Conservation (phyloP, 2,888 invertebrate species). For the Orgyia antiqua region DNA sequence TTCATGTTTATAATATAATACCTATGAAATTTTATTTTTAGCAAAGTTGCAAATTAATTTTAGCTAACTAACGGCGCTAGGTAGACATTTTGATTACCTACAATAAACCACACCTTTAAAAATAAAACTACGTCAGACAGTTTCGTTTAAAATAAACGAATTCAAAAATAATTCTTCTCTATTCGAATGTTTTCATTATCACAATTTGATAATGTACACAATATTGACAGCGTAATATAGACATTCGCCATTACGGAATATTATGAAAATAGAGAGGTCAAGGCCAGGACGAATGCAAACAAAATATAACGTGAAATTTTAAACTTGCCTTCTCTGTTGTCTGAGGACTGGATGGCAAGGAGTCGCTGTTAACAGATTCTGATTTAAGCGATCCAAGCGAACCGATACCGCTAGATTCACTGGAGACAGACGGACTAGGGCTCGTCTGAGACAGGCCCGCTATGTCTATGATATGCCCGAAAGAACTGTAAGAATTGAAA, state of each 20-base stretch:
- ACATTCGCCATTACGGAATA: slow-evolving; percentile 76
- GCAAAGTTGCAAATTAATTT: slow-evolving; percentile 14
- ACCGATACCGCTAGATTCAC: slow-evolving; percentile 81
- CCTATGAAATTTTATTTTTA: background rate
- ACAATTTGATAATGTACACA: slow-evolving; percentile 53
- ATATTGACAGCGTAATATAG: slow-evolving; percentile 63
- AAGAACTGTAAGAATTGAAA: slow-evolving; percentile 70
- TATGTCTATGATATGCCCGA: slow-evolving; percentile 72
- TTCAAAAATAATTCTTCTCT: too few species aligned
- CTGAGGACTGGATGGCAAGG: slow-evolving; percentile 74
- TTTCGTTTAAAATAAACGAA: background rate
- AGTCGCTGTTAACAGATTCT: slow-evolving; percentile 68
- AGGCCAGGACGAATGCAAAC: slow-evolving; percentile 75
- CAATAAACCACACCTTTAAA: background rate
- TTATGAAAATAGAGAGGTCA: slow-evolving; percentile 78
- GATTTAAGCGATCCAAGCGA: slow-evolving; percentile 76
- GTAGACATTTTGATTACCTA: slow-evolving; percentile 19
- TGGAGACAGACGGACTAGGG: slow-evolving; percentile 77
- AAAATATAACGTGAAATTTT: slow-evolving; percentile 46
- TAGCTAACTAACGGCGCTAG: slow-evolving; percentile 16
- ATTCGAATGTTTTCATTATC: slow-evolving; percentile 49
- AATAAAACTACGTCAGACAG: background rate
- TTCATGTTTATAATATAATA: background rate
- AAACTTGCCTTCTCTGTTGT: slow-evolving; percentile 70
- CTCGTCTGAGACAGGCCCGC: slow-evolving; percentile 70